phyloP scores from a whole-genome alignment of 2,888 invertebrate genomes.

The Tiphia femorata region DNA sequence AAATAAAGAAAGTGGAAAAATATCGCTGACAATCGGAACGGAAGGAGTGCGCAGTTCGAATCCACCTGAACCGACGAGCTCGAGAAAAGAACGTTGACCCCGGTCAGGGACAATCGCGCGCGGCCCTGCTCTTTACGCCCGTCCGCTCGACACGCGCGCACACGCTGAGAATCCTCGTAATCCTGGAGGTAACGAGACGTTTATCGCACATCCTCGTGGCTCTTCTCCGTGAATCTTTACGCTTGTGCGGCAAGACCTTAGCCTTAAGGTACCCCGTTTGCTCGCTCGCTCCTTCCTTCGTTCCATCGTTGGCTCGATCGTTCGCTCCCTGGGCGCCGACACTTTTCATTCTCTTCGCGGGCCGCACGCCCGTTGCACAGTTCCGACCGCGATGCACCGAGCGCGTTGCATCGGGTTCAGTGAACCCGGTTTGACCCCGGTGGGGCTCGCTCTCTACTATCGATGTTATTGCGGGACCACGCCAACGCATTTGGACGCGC shows the following conservation, averaged over 20 bases:
- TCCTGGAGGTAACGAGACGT: background rate
- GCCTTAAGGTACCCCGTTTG: too few species aligned
- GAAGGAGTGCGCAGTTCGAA: too few species aligned
- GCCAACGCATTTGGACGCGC: conserved; percentile 52
- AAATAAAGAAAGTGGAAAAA: too few species aligned
- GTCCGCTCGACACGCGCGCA: background rate
- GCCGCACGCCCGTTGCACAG: conserved; percentile 45
- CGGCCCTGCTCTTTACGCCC: background rate
- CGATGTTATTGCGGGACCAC: conserved; percentile 62
- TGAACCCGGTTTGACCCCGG: conserved; percentile 63
- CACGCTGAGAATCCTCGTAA: background rate
- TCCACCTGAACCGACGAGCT: too few species aligned
- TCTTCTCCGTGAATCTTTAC: too few species aligned
- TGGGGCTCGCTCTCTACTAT: too few species aligned
- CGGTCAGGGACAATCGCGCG: too few species aligned
- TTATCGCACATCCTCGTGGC: too few species aligned
- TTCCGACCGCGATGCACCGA: conserved; percentile 50
- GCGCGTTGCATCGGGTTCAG: conserved; percentile 52
- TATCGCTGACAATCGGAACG: too few species aligned
- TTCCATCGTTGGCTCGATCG: conserved; percentile 4
- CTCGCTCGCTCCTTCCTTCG: too few species aligned
- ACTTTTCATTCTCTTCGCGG: conserved; percentile 41
- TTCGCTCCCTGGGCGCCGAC: conserved; percentile 26
- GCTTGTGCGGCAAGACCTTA: too few species aligned
- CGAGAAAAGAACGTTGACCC: too few species aligned